These are phyloP conservation scores for Papilio protenor DNA, from an alignment of 2,888 invertebrate genomes.

Conservation along the genomic window DNA sequence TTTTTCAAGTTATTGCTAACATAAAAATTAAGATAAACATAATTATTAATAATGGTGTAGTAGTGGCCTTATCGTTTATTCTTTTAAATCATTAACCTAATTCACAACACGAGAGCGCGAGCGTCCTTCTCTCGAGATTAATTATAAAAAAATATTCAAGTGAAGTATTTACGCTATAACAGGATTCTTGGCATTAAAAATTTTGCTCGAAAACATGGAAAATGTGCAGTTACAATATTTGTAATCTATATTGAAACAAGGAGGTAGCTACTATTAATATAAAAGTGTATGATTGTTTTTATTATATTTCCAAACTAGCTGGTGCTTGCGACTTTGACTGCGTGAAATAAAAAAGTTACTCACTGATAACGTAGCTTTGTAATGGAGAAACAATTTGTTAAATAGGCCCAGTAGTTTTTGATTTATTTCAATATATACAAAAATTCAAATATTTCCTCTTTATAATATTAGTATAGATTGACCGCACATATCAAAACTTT, in stretches of 20 bases:
- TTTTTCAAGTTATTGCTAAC: not conserved
- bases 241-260: not conserved
- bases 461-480: not conserved
- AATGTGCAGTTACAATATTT: not conserved
- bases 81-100: conserved; percentile 61
- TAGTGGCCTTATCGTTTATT: conserved; percentile 56
- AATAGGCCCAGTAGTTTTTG: too few species aligned
- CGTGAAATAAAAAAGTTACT: too few species aligned
- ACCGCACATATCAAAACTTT: not conserved
- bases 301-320: too few species aligned
- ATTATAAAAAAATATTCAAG: conserved; percentile 18
- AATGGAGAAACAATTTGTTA: too few species aligned
- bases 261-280: not conserved
- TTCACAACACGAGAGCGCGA: conserved; percentile 52
- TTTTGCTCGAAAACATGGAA: not conserved
- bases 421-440: too few species aligned
- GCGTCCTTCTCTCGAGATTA: conserved; percentile 11
- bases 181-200: not conserved
- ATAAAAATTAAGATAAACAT: not conserved
- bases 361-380: too few species aligned
- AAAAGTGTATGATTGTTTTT: too few species aligned
- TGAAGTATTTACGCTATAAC: not conserved
- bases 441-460: too few species aligned
- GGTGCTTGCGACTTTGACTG: too few species aligned
- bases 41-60: conserved; percentile 48